These are phyloP conservation scores for Carcinoscorpius rotundicauda DNA, from an alignment of 1,140 invertebrate species.

Conservation along the genomic window DNA sequence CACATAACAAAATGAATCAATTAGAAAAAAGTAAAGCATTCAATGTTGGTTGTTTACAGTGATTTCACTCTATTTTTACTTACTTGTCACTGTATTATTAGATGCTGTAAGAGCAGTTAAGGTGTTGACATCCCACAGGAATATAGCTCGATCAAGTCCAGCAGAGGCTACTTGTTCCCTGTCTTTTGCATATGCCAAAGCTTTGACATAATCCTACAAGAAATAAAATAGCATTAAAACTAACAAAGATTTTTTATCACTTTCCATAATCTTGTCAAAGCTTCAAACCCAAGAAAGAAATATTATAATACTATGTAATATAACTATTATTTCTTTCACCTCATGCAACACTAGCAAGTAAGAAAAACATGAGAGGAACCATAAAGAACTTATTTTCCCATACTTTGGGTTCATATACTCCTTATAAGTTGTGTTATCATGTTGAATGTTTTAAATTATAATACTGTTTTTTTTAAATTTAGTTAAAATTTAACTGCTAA, in stretches of 20 bases:
- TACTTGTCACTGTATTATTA: conserved; percentile 98
- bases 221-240: conserved; percentile 4
- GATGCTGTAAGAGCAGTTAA: conserved; percentile 92
- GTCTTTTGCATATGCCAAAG: conserved; percentile 95
- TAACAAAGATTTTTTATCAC: not conserved
- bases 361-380: no score
- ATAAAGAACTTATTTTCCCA: no score
- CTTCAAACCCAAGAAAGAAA: no score
- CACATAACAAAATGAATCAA: no score
- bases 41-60: not conserved
- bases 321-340: no score
- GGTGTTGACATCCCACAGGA: conserved; percentile 98
- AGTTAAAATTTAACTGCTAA: not conserved
- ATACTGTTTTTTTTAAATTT: not conserved
- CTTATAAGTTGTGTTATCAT: no score
- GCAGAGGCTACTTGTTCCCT: conserved; percentile 95
- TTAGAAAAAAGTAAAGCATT: conserved; percentile 2
- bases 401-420: no score
- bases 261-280: not conserved
- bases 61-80: conserved; percentile 25
- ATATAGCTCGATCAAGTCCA: conserved; percentile 92
- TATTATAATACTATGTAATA: no score
- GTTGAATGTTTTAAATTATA: no score
- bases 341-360: no score
- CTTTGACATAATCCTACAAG: conserved; percentile 84